These are phyloP conservation scores for Australoheros scitulus DNA, from an alignment of 2,113 vertebrate genomes.

Conservation along the genomic window DNA sequence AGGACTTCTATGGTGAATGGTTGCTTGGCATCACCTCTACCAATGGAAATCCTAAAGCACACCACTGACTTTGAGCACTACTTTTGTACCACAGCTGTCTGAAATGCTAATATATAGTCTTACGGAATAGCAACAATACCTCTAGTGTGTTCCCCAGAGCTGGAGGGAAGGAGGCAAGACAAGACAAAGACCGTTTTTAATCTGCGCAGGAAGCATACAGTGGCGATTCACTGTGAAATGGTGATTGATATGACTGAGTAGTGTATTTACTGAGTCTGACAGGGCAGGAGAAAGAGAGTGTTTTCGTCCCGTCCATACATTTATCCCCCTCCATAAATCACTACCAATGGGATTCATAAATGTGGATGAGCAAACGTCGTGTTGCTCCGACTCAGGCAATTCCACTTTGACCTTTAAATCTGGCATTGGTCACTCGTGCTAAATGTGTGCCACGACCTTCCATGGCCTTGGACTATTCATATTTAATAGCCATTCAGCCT, in stretches of 20 bases:
- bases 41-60: constrained; percentile 43
- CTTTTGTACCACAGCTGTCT: constrained; percentile 64
- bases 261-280: constrained; percentile 83
- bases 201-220: constrained; percentile 74
- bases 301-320: constrained; percentile 79
- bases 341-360: constrained; percentile 78
- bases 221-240: constrained; percentile 77
- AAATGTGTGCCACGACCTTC: constrained; percentile 76
- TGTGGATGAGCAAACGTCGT: constrained; percentile 64
- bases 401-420: constrained; percentile 83
- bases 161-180: constrained; percentile 54
- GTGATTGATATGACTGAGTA: constrained; percentile 84
- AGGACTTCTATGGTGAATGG: not conserved
- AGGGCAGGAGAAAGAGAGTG: constrained; percentile 80
- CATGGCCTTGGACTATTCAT: constrained; percentile 76
- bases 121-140: constrained; percentile 66
- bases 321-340: constrained; percentile 84
- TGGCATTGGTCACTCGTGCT: constrained; percentile 75
- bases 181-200: constrained; percentile 81
- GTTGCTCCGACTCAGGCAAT: constrained; percentile 70
- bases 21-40: constrained; percentile 41
- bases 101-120: constrained; percentile 69
- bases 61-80: constrained; percentile 58
- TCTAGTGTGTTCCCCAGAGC: constrained; percentile 72
- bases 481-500: constrained; percentile 73